These are phyloP conservation scores for Phocoena phocoena DNA, from an alignment of 2,113 vertebrate genomes.

Conservation along the genomic window DNA sequence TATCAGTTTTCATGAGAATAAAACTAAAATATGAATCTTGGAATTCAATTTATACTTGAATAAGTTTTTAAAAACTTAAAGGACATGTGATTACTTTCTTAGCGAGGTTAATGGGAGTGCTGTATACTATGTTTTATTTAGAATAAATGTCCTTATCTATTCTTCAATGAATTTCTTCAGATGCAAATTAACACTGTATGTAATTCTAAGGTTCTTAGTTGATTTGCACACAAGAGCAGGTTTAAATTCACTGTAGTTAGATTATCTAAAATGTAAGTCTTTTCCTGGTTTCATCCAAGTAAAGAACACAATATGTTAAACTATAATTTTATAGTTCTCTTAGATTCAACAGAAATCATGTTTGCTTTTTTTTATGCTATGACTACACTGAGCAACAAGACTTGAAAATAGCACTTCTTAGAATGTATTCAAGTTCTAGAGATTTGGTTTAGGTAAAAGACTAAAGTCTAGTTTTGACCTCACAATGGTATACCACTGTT, in stretches of 20 bases:
- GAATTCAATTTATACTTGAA: background rate
- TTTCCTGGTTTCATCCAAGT: background rate
- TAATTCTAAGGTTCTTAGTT: background rate
- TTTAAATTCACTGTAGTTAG: background rate
- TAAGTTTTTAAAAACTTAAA: background rate
- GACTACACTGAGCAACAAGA: constrained; percentile 18
- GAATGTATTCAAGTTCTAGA: background rate
- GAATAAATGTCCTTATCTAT: background rate
- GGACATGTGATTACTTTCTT: background rate
- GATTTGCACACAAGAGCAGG: background rate
- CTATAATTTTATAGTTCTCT: background rate
- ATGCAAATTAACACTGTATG: background rate
- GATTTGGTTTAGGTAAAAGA: background rate
- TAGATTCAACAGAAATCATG: background rate
- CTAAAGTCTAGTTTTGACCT: background rate
- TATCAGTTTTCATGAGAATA: background rate
- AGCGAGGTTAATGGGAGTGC: background rate
- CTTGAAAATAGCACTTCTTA: constrained; percentile 19
- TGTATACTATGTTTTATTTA: background rate
- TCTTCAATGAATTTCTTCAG: background rate
- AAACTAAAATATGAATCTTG: background rate
- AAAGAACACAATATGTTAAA: background rate
- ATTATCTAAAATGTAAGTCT: background rate
- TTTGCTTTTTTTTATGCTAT: background rate
- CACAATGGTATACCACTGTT: background rate